Conservation (phyloP, 2,113 vertebrate genomes). For the Lates calcarifer region DNA sequence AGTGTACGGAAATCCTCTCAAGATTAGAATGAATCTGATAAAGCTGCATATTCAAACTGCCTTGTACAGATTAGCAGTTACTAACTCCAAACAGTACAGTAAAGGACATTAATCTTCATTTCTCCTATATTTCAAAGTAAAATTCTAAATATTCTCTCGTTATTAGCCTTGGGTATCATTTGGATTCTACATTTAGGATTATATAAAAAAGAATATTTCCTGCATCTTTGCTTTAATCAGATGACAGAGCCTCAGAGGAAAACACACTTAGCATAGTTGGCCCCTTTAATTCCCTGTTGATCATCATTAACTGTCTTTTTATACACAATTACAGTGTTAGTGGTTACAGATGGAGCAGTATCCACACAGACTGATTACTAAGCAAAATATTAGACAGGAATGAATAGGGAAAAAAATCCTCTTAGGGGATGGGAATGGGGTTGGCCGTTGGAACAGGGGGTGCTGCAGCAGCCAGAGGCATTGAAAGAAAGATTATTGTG, state of each 20-base stretch:
- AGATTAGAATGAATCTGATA: constrained; percentile 32
- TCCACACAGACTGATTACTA: constrained; percentile 26
- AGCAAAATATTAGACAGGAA: constrained; percentile 27
- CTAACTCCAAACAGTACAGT: neutral
- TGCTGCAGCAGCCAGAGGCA: neutral
- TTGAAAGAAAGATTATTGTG: neutral
- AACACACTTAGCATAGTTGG: too few species aligned
- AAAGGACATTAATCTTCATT: constrained; percentile 1
- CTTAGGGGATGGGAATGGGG: constrained; percentile 9
- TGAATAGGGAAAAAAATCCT: constrained; percentile 36
- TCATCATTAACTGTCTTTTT: constrained; percentile 10
- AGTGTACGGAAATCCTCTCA: constrained; percentile 37
- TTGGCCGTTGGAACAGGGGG: neutral
- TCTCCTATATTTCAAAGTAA: neutral
- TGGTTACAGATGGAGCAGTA: constrained; percentile 34
- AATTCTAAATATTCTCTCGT: neutral
- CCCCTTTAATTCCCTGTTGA: neutral
- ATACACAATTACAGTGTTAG: constrained; percentile 20
- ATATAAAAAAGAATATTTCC: neutral
- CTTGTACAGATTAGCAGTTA: neutral
- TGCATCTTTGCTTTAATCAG: neutral
- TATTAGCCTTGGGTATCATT: neutral
- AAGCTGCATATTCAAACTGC: constrained; percentile 15
- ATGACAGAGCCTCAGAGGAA: neutral
- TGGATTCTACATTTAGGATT: neutral